A percentile compares a stretch with the other conserved stretches of the same genome.
phyloP scores from a whole-genome alignment of 92 coral and sea anemone genomes.

The Palythoa grandis region DNA sequence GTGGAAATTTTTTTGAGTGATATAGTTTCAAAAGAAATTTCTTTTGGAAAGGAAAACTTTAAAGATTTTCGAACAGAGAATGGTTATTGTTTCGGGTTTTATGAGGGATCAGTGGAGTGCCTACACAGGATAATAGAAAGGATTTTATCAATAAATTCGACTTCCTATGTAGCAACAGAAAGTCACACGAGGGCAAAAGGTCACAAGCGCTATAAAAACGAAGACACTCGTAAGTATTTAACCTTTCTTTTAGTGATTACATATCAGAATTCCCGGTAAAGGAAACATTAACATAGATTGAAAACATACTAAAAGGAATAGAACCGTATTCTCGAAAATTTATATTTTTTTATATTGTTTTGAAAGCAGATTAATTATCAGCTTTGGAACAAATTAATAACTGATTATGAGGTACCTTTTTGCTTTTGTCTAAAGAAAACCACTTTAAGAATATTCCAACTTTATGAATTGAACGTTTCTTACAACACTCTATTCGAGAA shows the following conservation, averaged over 20 bases:
- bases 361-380: neutral
- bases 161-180: conserved; percentile 22
- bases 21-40: too few species aligned
- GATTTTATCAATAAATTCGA: conserved; percentile 35
- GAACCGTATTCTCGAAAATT: neutral
- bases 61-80: neutral
- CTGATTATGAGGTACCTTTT: neutral
- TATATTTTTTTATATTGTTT: too few species aligned
- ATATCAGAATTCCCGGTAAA: neutral
- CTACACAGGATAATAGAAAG: conserved; percentile 31
- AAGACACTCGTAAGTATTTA: neutral
- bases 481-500: neutral
- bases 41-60: neutral
- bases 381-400: neutral
- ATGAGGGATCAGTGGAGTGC: conserved; percentile 23
- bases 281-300: neutral
- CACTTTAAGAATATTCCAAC: neutral
- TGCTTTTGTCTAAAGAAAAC: neutral
- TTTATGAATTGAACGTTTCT: neutral
- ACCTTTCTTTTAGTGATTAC: neutral
- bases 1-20: too few species aligned
- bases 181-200: conserved; percentile 37
- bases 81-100: conserved; percentile 22
- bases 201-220: conserved; percentile 31
- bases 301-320: neutral